Conservation (phyloP, 1,140 invertebrate genomes). For the Chironomus tepperi region DNA sequence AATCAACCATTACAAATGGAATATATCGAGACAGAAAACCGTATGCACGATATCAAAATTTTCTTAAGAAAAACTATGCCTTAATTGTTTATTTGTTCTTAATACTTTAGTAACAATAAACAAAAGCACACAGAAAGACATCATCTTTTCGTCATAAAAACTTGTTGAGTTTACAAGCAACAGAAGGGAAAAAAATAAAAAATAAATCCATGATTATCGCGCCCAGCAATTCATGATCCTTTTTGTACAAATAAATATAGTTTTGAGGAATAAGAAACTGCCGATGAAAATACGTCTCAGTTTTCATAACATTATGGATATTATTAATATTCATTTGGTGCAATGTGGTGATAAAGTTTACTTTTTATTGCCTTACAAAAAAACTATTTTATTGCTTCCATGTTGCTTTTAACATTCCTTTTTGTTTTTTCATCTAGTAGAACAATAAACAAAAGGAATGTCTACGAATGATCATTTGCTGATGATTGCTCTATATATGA, state of each 20-base stretch:
- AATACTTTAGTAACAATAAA: neutral
- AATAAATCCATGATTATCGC: too few species aligned
- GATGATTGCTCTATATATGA: neutral
- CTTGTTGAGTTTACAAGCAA: too few species aligned
- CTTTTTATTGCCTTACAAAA: neutral
- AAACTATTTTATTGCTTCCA: slow-evolving; percentile 3
- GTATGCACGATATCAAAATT: too few species aligned
- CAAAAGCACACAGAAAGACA: neutral
- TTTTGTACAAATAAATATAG: neutral
- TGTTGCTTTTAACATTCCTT: neutral
- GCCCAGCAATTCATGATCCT: neutral
- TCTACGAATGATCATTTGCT: neutral
- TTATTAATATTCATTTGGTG: neutral
- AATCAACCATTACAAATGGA: too few species aligned
- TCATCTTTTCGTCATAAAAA: too few species aligned
- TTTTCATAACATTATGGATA: slow-evolving; percentile 1
- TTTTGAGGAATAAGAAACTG: neutral
- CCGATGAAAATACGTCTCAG: neutral
- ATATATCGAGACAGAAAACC: too few species aligned
- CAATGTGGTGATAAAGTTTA: neutral
- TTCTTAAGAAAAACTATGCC: too few species aligned
- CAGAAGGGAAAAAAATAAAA: too few species aligned
- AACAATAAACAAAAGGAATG: slow-evolving; percentile 14
- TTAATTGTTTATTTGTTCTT: too few species aligned
- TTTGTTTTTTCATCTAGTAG: neutral